These are phyloP conservation scores for Pseudanteris insignis DNA, from an alignment of 2,888 invertebrate genomes.

Conservation along the genomic window DNA sequence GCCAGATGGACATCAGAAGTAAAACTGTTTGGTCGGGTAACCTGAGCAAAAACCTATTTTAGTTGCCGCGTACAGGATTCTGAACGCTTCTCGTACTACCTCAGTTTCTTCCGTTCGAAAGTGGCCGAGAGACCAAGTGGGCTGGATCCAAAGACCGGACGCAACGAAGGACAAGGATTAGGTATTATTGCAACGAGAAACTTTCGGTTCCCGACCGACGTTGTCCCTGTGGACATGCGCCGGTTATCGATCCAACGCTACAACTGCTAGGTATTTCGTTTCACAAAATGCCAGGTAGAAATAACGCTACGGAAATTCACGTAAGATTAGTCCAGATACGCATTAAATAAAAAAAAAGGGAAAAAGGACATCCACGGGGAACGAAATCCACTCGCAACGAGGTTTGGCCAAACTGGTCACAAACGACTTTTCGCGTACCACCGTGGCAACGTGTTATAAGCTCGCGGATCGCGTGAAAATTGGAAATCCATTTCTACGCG, in stretches of 20 bases:
- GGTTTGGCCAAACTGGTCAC: no score
- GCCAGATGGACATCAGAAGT: constrained; percentile 18
- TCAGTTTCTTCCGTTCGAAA: not conserved
- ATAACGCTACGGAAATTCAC: constrained; percentile 45
- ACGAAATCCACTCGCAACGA: not conserved
- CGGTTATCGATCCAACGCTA: constrained; percentile 55
- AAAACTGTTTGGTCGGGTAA: constrained; percentile 18
- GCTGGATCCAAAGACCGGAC: constrained; percentile 18
- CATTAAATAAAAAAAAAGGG: constrained; percentile 30
- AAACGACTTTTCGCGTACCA: constrained; percentile 13
- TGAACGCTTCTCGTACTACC: not conserved
- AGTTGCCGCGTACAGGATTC: not conserved
- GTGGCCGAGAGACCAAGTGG: constrained; percentile 16
- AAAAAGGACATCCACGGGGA: constrained; percentile 10
- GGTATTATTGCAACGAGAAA: constrained; percentile 44
- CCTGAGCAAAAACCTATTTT: constrained; percentile 17
- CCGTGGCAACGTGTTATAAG: constrained; percentile 17
- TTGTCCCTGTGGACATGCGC: constrained; percentile 56
- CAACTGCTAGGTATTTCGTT: constrained; percentile 50
- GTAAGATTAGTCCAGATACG: constrained; percentile 35
- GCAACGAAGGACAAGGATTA: constrained; percentile 31
- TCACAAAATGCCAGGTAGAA: constrained; percentile 49
- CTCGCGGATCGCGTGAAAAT: constrained; percentile 26
- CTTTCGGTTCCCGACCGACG: constrained; percentile 49
- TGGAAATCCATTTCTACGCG: constrained; percentile 36